These are phyloP conservation scores for Verasper variegatus DNA, from an alignment of 2,113 vertebrate genomes.

Conservation along the genomic window DNA sequence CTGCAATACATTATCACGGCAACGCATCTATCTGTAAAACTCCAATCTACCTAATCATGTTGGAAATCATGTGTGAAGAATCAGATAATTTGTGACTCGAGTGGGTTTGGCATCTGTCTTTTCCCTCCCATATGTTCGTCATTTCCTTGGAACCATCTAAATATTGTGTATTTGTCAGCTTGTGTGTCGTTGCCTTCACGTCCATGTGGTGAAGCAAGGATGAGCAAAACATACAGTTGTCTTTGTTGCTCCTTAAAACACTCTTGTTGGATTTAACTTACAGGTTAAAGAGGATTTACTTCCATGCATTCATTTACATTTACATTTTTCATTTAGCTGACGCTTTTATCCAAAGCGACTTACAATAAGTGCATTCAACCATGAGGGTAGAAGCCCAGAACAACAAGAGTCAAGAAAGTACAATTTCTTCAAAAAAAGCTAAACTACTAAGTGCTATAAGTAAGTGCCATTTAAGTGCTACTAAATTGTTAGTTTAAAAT, in stretches of 20 bases:
- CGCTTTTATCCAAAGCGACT: too few relatives aligned
- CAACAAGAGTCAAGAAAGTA: too few relatives aligned
- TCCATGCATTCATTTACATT: conserved; percentile 3
- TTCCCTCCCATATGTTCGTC: not conserved
- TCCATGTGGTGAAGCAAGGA: not conserved
- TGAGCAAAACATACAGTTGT: not conserved
- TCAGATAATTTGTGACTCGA: conserved; percentile 8
- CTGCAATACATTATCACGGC: not conserved
- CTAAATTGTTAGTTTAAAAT: too few relatives aligned
- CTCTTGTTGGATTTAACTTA: conserved; percentile 3
- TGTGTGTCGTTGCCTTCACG: not conserved
- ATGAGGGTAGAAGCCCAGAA: too few relatives aligned
- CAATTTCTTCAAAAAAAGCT: too few relatives aligned
- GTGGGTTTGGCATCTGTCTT: not conserved
- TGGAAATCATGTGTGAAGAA: conserved; percentile 20
- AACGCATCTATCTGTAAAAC: not conserved
- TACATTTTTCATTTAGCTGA: too few relatives aligned
- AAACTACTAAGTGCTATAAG: too few relatives aligned
- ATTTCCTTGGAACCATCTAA: conserved; percentile 1
- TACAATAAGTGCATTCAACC: too few relatives aligned
- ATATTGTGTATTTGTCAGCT: not conserved
- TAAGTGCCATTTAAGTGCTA: too few relatives aligned
- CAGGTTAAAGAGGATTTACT: not conserved
- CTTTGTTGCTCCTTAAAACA: not conserved
- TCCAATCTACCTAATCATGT: conserved; percentile 13